A percentile compares a stretch with the other conserved stretches of the same genome.
Conservation (phyloP, 2,797 vertebrate genomes). For the Coilia nasus region DNA sequence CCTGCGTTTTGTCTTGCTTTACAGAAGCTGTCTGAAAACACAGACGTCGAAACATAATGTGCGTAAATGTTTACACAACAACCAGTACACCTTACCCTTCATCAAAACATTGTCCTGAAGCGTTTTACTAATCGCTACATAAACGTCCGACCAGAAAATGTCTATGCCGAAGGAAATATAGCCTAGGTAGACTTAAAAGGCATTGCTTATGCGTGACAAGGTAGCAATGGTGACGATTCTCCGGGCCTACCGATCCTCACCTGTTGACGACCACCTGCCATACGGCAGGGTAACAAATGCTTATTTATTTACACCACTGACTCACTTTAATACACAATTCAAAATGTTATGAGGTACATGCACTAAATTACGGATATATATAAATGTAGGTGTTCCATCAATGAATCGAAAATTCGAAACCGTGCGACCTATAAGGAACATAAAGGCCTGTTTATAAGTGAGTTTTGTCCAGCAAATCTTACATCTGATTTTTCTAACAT, state of each 20-base stretch:
- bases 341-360: not conserved
- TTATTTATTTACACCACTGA: not conserved
- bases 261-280: conserved; percentile 1
- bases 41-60: not conserved
- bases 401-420: not conserved
- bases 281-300: not conserved
- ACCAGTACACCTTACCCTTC: not conserved
- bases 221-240: not conserved
- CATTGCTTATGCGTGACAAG: not conserved
- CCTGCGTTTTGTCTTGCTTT: not conserved
- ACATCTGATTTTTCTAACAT: not conserved
- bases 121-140: not conserved
- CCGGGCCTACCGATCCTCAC: not conserved
- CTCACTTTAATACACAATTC: not conserved
- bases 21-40: not conserved
- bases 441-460: not conserved
- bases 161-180: not conserved
- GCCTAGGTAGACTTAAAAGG: not conserved
- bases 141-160: not conserved
- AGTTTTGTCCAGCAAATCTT: not conserved
- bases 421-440: not conserved
- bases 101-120: not conserved
- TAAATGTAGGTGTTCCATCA: not conserved
- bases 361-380: not conserved
- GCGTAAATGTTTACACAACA: conserved; percentile 10